Conservation (phyloP, 2,113 vertebrate genomes). For the Diphyllodes magnificus region DNA sequence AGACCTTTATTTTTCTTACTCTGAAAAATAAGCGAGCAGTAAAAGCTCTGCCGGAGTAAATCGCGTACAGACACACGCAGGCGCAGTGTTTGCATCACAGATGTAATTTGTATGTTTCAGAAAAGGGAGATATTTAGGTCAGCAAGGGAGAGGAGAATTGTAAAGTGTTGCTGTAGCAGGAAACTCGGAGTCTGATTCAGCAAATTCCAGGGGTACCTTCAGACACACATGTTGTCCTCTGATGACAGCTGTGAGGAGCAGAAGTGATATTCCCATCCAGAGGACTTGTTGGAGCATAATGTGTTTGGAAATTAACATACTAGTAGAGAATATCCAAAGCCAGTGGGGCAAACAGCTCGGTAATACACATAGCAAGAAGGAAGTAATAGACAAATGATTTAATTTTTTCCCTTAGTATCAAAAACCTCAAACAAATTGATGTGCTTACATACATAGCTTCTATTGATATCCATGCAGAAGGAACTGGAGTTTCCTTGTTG, state of each 20-base stretch:
- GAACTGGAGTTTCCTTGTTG: neutral
- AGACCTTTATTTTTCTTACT: neutral
- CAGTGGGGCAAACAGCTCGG: neutral
- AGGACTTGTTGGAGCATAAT: neutral
- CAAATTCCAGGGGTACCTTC: neutral
- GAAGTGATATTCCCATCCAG: neutral
- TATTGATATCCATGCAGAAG: neutral
- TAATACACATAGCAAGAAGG: neutral
- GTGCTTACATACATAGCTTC: neutral
- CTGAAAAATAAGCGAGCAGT: neutral
- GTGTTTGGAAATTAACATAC: neutral
- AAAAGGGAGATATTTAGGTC: neutral
- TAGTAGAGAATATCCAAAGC: neutral
- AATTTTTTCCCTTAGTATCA: neutral
- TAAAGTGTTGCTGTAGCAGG: neutral
- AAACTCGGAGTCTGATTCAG: neutral
- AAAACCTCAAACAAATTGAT: neutral
- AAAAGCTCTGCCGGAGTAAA: neutral
- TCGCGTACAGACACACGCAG: neutral
- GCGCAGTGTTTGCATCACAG: neutral
- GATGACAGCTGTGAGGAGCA: neutral
- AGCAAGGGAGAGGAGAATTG: neutral
- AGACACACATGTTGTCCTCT: neutral
- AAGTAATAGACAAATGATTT: neutral
- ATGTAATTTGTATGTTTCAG: neutral